These are phyloP conservation scores for Chionomys nivalis DNA, from an alignment of 2,113 vertebrate species.

Conservation along the genomic window DNA sequence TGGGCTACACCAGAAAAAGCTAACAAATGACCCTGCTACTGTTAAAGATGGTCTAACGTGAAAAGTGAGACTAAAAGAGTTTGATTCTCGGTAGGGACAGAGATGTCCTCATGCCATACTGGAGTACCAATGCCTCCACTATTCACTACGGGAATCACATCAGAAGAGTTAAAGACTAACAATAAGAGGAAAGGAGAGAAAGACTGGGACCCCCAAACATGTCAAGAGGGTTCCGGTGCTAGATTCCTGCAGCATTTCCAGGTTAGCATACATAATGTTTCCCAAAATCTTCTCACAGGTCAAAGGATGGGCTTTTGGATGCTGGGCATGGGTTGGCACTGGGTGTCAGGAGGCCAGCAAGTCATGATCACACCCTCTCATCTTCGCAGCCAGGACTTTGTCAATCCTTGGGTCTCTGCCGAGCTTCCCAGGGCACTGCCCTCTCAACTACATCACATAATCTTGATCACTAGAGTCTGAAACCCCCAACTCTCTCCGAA, in stretches of 20 bases:
- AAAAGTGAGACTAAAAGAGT: not conserved
- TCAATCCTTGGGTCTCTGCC: not conserved
- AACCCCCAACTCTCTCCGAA: not conserved
- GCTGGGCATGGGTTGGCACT: fast-evolving
- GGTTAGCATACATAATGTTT: fast-evolving
- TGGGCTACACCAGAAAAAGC: not conserved
- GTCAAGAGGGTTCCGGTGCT: fast-evolving
- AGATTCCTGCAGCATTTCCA: not conserved
- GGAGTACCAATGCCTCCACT: not conserved
- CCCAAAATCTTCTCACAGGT: not conserved
- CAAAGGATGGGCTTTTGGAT: fast-evolving
- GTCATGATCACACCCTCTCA: not conserved
- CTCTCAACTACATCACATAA: not conserved
- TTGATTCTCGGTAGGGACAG: not conserved
- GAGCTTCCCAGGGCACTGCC: not conserved
- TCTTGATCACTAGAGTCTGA: not conserved
- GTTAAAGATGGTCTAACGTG: not conserved
- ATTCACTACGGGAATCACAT: not conserved
- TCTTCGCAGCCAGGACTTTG: fast-evolving
- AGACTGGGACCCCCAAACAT: not conserved
- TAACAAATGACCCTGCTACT: no score
- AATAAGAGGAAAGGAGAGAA: not conserved
- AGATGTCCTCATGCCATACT: not conserved
- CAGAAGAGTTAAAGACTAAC: not conserved
- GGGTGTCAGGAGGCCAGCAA: fast-evolving